Conservation (phyloP, 2,113 vertebrate genomes). For the Varanus salvator region DNA sequence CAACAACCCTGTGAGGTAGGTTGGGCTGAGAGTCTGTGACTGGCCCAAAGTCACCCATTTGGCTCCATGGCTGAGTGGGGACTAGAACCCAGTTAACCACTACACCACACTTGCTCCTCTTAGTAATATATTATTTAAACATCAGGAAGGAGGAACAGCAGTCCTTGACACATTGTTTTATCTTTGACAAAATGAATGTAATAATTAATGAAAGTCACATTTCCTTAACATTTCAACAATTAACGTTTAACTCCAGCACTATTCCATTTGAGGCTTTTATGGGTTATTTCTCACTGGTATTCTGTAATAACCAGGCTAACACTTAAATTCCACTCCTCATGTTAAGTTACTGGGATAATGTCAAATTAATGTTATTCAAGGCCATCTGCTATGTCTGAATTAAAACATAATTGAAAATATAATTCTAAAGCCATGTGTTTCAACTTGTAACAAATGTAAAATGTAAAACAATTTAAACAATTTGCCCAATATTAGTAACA, state of each 20-base stretch:
- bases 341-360: conserved; percentile 50
- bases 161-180: not conserved
- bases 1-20: no score
- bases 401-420: conserved; percentile 42
- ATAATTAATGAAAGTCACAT: conserved; percentile 29
- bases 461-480: no score
- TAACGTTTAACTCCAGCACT: conserved; percentile 18
- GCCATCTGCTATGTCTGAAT: conserved; percentile 55
- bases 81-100: no score
- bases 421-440: conserved; percentile 55
- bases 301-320: conserved; percentile 34
- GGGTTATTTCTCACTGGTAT: conserved; percentile 18
- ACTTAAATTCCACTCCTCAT: conserved; percentile 50
- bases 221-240: conserved; percentile 28
- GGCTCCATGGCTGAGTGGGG: no score
- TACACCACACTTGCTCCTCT: no score
- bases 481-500: no score
- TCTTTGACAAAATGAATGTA: conserved; percentile 29
- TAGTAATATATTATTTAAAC: conserved; percentile 1
- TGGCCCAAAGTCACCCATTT: no score
- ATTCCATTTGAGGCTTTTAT: conserved; percentile 11
- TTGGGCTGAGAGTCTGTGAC: no score
- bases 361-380: conserved; percentile 50
- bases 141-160: rapidly evolving
- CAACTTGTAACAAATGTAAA: no score